Base-by-base conservation (phyloP, 2,888 invertebrate species). In the Harpalus rufipes region DNA sequence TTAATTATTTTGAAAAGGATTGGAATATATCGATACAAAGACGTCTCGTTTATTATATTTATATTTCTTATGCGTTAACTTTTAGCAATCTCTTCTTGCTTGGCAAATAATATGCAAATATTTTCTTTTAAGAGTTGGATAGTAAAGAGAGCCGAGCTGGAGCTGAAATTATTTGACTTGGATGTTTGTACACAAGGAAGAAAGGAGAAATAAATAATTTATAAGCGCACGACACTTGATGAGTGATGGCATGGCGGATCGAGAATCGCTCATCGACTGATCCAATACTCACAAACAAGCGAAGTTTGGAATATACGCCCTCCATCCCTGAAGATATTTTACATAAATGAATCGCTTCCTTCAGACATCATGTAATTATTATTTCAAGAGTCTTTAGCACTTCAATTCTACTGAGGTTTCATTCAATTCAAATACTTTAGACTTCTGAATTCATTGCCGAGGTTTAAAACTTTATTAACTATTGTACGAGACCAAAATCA, bases 21-120 rank as follows among this genome's bases (percentile, higher is more conserved):
- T 72, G 68, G 41, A 72, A 44, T 44, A 74, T 74, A 44, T 74
- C 44, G 44, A 74, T 44, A 44, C 44, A 74, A 44, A 74, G 72
- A 74, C 12, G 72, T 10, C 1, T 1, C 10, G 44, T 74, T 74
- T 74, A 68, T 74, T 74, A 41, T 44, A 74, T 74, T 74, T 74
- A 74, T 74, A 18, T 74, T 74, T 74, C 72, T 41, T 74, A 74
- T 74, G 18, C 44, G 72, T 44, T 74, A 74, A 44, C 72, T 74
- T 68, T 74, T 16, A 78, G 61, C n/a, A 80, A 80, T 84, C 84
- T n/a, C 59, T 12, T 80, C 61, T 80, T 39, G 61, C 56, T 21
- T 84, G 25, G 78, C 76, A 84, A 84, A 84, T 84, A 84, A 78
- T 78, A 84, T 84, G 84, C 78, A 84, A 84, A 84, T 84, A 84